Evolutionary conservation across 1,140 invertebrate genomes (phyloP), one percentile per base, ranked within the genome.

Genomic region (Lucilia cuprina): DNA sequence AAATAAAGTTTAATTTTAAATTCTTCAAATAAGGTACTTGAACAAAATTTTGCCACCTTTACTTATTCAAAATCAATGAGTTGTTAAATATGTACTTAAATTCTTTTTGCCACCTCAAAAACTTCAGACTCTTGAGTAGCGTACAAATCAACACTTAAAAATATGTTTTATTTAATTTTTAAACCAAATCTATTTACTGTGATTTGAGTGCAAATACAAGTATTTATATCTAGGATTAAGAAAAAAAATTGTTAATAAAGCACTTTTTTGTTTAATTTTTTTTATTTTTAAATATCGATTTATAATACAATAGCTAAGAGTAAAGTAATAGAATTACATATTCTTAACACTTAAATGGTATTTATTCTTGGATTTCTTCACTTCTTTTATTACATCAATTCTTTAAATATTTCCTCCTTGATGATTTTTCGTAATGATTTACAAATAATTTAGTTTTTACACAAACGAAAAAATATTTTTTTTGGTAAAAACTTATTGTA

Each of bases 131-230:
- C 65, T 10, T 70, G 7, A 21, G 7, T 21, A 70, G 10, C 12
- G 21, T 25, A n/a, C 19, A 21, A 70, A 12, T 9, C 65, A 21
- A 70, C 65, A 70, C 65, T 70, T 70, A 70, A 70, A 70, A 70
- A 70, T 70, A 70, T 70, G 65, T 70, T 70, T 70, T 70, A 70
- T 21, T n/a, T n/a, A n/a, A n/a, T n/a, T n/a, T n/a, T n/a, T n/a
- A n/a, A n/a, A n/a, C n/a, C n/a, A n/a, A n/a, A n/a, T n/a, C n/a
- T n/a, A n/a, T n/a, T n/a, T n/a, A n/a, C n/a, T n/a, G n/a, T n/a
- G n/a, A n/a, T n/a, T n/a, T n/a, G n/a, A n/a, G n/a, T n/a, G n/a
- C n/a, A n/a, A n/a, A n/a, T n/a, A n/a, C n/a, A n/a, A n/a, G 19
- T 21, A 12, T 19, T 70, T 70, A 21, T 21, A 25, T 70, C 25